These are phyloP conservation scores for Schizothorax lantsangensis DNA, from an alignment of 2,797 vertebrate species.

Conservation along the genomic window DNA sequence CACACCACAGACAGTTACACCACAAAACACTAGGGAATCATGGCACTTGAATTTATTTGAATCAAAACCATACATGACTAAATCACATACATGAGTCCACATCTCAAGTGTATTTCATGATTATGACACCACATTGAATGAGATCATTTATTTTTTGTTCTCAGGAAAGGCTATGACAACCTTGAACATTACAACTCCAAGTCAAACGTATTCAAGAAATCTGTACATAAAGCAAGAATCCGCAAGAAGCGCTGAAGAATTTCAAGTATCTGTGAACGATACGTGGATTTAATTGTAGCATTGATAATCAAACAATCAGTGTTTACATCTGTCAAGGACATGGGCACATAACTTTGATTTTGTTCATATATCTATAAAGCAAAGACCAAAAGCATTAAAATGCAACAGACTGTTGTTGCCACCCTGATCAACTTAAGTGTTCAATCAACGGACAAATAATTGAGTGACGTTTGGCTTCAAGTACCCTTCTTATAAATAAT, in stretches of 20 bases:
- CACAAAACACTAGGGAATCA: constrained; percentile 54
- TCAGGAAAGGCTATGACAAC: constrained; percentile 20
- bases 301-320: constrained; percentile 45
- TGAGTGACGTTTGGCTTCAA: background rate
- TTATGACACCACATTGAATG: constrained; percentile 32
- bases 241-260: constrained; percentile 5
- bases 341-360: constrained; percentile 31
- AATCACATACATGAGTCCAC: constrained; percentile 55
- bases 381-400: constrained; percentile 37
- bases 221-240: constrained; percentile 29
- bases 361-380: constrained; percentile 30
- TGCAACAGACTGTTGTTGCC: background rate
- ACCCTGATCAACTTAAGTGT: background rate
- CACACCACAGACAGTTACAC: background rate
- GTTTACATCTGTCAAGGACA: constrained; percentile 16
- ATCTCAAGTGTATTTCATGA: constrained; percentile 56
- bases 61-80: constrained; percentile 69
- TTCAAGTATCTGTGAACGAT: constrained; percentile 45
- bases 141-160: constrained; percentile 28
- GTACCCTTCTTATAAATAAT: background rate
- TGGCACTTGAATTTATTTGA: constrained; percentile 80
- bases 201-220: constrained; percentile 32
- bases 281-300: background rate
- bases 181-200: constrained; percentile 28
- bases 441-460: background rate